Percentiles rank a stretch among this genome's conserved stretches.
Conservation (phyloP, 1,140 invertebrate species). For the Calycopis cecrops region DNA sequence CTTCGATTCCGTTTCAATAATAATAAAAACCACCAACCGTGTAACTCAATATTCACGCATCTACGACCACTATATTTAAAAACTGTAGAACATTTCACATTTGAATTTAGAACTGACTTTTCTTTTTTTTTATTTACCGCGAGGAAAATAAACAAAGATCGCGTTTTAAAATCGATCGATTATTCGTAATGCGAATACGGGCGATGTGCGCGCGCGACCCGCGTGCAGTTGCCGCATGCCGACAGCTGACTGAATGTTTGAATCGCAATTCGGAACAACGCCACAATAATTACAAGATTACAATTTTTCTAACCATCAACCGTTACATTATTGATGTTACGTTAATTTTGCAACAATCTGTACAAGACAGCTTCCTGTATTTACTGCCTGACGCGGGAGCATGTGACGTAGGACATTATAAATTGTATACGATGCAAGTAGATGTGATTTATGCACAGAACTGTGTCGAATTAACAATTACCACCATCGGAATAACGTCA, state of each 20-base stretch:
- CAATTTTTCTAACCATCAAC: slow-evolving; percentile 49
- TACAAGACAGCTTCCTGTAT: slow-evolving; percentile 35
- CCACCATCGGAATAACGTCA: slow-evolving; percentile 33
- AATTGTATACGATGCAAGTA: slow-evolving; percentile 60
- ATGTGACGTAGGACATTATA: slow-evolving; percentile 51
- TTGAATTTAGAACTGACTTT: too few relatives aligned
- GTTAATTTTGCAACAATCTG: slow-evolving; percentile 1
- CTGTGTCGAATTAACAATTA: slow-evolving; percentile 68
- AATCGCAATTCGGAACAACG: slow-evolving; percentile 56
- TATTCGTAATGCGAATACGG: slow-evolving; percentile 51
- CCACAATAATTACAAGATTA: slow-evolving; percentile 53
- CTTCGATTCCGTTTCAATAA: slow-evolving; percentile 5
- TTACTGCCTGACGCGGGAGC: slow-evolving; percentile 29
- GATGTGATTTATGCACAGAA: slow-evolving; percentile 60
- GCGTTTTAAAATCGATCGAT: slow-evolving; percentile 37
- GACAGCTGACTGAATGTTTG: slow-evolving; percentile 61
- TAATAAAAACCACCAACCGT: slow-evolving; percentile 3
- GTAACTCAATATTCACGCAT: too few relatives aligned
- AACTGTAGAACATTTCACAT: too few relatives aligned
- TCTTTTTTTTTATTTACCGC: too few relatives aligned
- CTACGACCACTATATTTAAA: too few relatives aligned
- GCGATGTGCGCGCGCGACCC: slow-evolving; percentile 55
- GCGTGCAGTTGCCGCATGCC: slow-evolving; percentile 56
- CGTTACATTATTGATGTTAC: neutral
- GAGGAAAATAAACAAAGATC: slow-evolving; percentile 7